Conservation (phyloP, 2,888 invertebrate species). For the Drosophila nr. perissopoda region DNA sequence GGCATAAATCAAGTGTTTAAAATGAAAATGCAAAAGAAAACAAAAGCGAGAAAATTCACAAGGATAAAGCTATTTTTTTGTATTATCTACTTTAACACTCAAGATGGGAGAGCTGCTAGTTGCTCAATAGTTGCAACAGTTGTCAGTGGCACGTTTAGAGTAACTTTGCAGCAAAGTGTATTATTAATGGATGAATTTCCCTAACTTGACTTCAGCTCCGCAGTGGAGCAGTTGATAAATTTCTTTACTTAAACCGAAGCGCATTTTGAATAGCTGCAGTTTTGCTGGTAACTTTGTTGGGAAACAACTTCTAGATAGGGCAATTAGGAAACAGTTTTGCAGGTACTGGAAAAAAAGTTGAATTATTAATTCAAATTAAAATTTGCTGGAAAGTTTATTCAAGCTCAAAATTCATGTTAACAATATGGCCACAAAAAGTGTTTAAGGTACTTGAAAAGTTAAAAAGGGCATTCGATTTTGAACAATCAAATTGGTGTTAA, state of each 20-base stretch:
- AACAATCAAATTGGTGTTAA: not conserved
- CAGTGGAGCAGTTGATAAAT: not conserved
- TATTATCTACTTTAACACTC: not conserved
- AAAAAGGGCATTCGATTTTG: too few relatives aligned
- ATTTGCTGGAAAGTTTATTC: not conserved
- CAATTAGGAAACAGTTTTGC: not conserved
- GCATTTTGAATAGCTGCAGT: not conserved
- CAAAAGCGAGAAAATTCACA: constrained; percentile 14
- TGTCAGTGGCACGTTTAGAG: not conserved
- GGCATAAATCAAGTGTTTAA: constrained; percentile 58
- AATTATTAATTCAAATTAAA: too few relatives aligned
- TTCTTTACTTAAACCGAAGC: not conserved
- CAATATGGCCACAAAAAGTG: not conserved
- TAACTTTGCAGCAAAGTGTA: not conserved
- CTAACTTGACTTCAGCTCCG: not conserved
- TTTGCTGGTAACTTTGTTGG: not conserved
- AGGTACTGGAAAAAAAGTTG: rapidly evolving
- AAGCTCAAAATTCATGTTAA: not conserved
- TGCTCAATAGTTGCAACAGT: not conserved
- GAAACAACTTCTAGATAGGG: not conserved
- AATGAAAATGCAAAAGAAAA: constrained; percentile 11
- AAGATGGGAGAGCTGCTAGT: not conserved
- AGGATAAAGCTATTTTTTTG: not conserved
- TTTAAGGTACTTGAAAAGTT: not conserved
- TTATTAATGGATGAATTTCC: not conserved